These are phyloP conservation scores for Myotis planiceps DNA, from an alignment of 2,797 vertebrate species.

Conservation along the genomic window DNA sequence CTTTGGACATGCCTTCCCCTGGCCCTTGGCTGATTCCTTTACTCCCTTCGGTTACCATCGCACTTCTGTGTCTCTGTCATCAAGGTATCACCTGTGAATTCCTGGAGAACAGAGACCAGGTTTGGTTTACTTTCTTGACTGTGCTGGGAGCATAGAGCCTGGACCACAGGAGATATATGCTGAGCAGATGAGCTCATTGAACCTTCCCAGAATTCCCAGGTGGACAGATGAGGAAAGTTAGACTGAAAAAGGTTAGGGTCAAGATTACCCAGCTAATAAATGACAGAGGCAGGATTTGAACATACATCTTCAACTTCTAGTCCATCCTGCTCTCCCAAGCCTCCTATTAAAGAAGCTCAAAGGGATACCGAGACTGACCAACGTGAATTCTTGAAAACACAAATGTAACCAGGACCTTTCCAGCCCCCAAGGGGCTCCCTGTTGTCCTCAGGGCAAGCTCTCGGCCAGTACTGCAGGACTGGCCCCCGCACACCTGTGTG, in stretches of 20 bases:
- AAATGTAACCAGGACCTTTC: background rate
- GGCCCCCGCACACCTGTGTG: background rate
- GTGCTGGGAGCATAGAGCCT: background rate
- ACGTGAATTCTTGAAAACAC: accelerated
- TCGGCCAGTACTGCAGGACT: background rate
- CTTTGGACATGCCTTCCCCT: background rate
- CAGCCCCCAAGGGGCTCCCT: background rate
- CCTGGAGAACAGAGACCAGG: background rate
- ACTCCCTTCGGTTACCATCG: background rate
- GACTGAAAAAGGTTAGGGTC: background rate
- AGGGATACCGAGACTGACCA: background rate
- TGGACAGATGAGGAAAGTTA: background rate
- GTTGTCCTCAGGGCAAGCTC: background rate
- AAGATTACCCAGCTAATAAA: background rate
- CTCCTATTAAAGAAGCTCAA: background rate
- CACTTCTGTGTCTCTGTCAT: background rate
- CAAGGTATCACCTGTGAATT: background rate
- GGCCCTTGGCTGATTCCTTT: background rate
- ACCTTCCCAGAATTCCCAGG: background rate
- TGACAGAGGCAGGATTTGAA: background rate
- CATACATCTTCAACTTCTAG: background rate
- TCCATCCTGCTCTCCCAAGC: background rate
- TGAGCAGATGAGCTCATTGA: background rate
- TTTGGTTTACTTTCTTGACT: background rate
- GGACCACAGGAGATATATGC: background rate